Evolutionary conservation across 2,797 vertebrate species (phyloP), one percentile per base, ranked within the genome.

Genomic region (Neosilurus hyrtlii): DNA sequence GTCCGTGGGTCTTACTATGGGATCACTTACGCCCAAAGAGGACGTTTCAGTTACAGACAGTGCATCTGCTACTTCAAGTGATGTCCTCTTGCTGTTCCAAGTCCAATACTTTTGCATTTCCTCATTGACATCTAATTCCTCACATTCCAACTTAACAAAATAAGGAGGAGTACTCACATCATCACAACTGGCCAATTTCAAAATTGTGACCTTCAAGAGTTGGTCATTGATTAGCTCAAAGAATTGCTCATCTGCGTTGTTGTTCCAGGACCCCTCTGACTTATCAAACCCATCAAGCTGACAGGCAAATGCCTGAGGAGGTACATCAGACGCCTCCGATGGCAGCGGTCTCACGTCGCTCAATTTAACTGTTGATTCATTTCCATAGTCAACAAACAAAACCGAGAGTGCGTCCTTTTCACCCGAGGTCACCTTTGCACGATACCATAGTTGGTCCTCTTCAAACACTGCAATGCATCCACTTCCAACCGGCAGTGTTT

Each of bases 381-480:
- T 97, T 86, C 97, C 97, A 0, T 97, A 97, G 91, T 99, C 98
- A 54, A 99, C 90, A 9, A 96, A 96, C 63, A 93, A 88, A 85
- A 98, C 90, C 0, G 90, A 93, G 0, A 95, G 2, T 0, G 82
- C 61, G 20, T 90, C 88, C 67, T 84, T 89, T 16, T 93, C 89
- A 85, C 91, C 85, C 1, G 85, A 84, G 0, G 88, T 91, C 67
- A 99, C 87, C 72, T 95, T 83, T 66, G 95, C 97, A 85, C 98
- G 96, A 84, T 97, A 96, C 93, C 96, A 96, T 77, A 90, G 92
- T 0, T 92, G 89, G 85, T 97, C 95, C 7, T 96, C 94, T 82
- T 90, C 88, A 56, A 93, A 95, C 43, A 92, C 93, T 80, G 94
- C 95, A 43, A 97, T 88, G 85, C 96, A 98, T 35, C 89, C 89